These are phyloP conservation scores for Prinia subflava DNA, from an alignment of 2,113 vertebrate species.

Conservation along the genomic window DNA sequence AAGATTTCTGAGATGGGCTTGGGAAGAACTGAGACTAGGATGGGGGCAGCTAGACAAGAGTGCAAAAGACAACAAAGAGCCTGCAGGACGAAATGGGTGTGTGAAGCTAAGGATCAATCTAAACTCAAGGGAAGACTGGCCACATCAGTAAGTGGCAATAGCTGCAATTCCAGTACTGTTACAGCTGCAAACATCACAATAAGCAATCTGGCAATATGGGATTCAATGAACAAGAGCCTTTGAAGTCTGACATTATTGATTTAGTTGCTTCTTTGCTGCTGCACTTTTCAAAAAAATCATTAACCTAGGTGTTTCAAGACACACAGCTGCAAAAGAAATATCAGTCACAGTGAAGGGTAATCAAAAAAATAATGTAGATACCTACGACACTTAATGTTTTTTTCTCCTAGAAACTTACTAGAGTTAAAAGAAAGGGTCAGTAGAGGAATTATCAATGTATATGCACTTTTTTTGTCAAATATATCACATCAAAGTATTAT, in stretches of 20 bases:
- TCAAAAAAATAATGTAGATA: not conserved
- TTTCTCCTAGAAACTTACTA: not conserved
- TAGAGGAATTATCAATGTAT: not conserved
- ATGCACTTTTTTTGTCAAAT: not conserved
- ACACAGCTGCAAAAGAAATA: not conserved
- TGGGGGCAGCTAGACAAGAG: accelerated
- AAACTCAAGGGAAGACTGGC: not conserved
- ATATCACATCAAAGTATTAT: not conserved
- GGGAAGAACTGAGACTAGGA: not conserved
- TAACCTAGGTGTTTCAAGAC: not conserved
- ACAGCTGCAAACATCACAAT: not conserved
- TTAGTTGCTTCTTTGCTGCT: not conserved
- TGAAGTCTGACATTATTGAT: not conserved
- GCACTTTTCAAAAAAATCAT: not conserved
- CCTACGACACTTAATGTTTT: not conserved
- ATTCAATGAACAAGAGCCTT: not conserved
- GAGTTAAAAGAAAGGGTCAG: not conserved
- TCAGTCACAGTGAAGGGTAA: not conserved
- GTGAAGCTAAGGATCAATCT: too few relatives aligned
- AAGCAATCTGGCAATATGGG: not conserved
- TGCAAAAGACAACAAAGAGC: not conserved
- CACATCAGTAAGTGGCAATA: not conserved
- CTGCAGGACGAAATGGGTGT: not conserved
- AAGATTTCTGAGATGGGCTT: not conserved
- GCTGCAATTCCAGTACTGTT: not conserved